A percentile compares a stretch with the other conserved stretches of the same genome.
Conservation (phyloP, 2,888 invertebrate species). For the Scaeva pyrastri region DNA sequence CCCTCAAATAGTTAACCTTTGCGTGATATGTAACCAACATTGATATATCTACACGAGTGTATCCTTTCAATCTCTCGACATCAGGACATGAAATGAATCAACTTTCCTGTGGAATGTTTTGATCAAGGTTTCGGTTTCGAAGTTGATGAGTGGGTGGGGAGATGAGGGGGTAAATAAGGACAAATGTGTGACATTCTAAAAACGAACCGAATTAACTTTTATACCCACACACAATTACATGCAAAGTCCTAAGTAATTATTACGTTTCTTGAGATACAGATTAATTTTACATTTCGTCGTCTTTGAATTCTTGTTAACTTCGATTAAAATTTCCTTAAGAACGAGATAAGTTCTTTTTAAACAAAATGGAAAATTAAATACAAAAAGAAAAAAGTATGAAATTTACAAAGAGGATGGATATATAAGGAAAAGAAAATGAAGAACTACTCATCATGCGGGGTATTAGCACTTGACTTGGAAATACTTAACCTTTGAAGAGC, state of each 20-base stretch:
- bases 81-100: constrained; percentile 18
- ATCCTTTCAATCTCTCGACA: not conserved
- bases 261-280: constrained; percentile 5
- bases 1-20: constrained; percentile 32
- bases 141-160: not conserved
- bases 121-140: not conserved
- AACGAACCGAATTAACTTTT: constrained; percentile 12
- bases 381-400: not conserved
- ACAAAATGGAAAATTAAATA: constrained; percentile 10
- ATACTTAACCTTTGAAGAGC: constrained; percentile 70
- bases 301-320: constrained; percentile 23
- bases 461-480: constrained; percentile 59
- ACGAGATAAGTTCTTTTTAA: constrained; percentile 32
- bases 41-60: not conserved
- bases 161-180: not conserved
- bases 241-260: constrained; percentile 10
- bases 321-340: constrained; percentile 63
- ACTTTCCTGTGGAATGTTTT: not conserved
- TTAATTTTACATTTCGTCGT: not conserved
- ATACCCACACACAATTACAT: not conserved
- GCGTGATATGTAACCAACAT: constrained; percentile 12
- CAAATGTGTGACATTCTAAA: not conserved
- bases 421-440: not conserved
- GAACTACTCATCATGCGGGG: constrained; percentile 9
- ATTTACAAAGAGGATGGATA: not conserved